Base-by-base conservation (phyloP, 53 echinoderm and acorn worm species). In the Paracentrotus lividus region DNA sequence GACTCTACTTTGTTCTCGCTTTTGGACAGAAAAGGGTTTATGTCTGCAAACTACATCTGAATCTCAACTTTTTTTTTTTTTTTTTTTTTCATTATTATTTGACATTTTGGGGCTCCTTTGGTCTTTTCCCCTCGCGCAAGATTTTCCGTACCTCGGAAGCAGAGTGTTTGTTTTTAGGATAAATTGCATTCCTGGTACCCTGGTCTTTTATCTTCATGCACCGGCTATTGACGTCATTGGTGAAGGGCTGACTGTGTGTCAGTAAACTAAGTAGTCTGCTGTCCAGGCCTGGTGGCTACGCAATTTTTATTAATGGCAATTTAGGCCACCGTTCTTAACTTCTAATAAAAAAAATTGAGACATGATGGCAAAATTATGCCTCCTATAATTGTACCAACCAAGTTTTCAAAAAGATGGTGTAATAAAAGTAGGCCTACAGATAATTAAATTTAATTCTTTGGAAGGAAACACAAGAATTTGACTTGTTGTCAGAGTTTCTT, bases 141-240 rank as follows among this genome's bases (percentile, higher is more conserved):
- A 72, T 81, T 23, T 24, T 4, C n/a, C 45, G 72, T 20, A 51
- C 90, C 90, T 90, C 66, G 90, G 90, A 90, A 72, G 40, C 14
- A 2, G 38, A 18, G 58, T 92, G 92, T 92, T 92, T 92, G 81
- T 92, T 43, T 57, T 92, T 78, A 42, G 92, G 92, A 77, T 92
- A 92, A 92, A 78, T 78, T 56, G 59, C 92, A 92, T 92, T 92
- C 92, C 40, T 36, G 3, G 54, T 38, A 77, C 92, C 92, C 92
- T 92, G 77, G 92, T 43, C 1, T 38, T 23, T 69, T 90, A 90
- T 90, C 90, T 45, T 45, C 45, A n/a, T 49, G 45, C 68, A 47
- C 12, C 49, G 54, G 55, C 42, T 34, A 92, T 92, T 92, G 92
- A 92, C 92, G 92, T 92, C 92, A 92, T 56, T 56, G 58, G 57